Evolutionary conservation across 2,113 vertebrate species (phyloP).

Genomic region (Oryzias melastigma): DNA sequence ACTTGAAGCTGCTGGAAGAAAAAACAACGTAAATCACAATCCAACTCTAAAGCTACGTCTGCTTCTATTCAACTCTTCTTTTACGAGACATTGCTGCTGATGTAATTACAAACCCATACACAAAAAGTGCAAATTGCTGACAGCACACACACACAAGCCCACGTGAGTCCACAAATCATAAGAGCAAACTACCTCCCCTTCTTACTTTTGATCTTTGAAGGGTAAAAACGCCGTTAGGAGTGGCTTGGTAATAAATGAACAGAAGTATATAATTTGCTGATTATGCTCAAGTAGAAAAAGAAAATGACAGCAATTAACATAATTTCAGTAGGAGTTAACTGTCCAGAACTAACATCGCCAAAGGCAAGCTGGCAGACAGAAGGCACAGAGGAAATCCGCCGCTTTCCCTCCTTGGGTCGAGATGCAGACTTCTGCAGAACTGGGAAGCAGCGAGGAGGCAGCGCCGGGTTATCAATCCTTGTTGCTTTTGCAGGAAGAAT

Average conservation of each 20-base stretch:
- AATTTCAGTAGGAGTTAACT: conserved; percentile 83
- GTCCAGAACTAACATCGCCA: conserved; percentile 83
- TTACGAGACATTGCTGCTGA: not conserved
- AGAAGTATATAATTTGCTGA: conserved; percentile 77
- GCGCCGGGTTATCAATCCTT: conserved; percentile 46
- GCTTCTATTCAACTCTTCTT: not conserved
- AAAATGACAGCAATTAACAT: conserved; percentile 83
- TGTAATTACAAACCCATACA: conserved; percentile 15
- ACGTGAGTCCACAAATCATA: conserved; percentile 24
- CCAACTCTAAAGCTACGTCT: not conserved
- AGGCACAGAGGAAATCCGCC: conserved; percentile 65
- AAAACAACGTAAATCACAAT: not conserved
- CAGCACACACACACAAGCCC: conserved; percentile 26
- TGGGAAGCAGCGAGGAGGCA: conserved; percentile 35
- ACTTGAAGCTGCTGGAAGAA: conserved; percentile 1
- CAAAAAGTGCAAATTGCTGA: conserved; percentile 14
- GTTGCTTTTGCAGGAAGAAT: conserved; percentile 15
- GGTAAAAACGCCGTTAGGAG: conserved; percentile 69
- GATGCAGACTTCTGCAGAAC: conserved; percentile 47
- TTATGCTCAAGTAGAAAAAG: conserved; percentile 78
- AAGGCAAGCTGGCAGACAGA: conserved; percentile 80
- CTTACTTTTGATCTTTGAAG: conserved; percentile 69
- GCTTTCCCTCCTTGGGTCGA: conserved; percentile 54
- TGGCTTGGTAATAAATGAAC: conserved; percentile 68
- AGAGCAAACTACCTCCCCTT: conserved; percentile 38